Percentiles rank a stretch among this genome's conserved stretches.
These are phyloP conservation scores for Bombus terrestris DNA, from an alignment of 1,140 invertebrate species.

Conservation along the genomic window DNA sequence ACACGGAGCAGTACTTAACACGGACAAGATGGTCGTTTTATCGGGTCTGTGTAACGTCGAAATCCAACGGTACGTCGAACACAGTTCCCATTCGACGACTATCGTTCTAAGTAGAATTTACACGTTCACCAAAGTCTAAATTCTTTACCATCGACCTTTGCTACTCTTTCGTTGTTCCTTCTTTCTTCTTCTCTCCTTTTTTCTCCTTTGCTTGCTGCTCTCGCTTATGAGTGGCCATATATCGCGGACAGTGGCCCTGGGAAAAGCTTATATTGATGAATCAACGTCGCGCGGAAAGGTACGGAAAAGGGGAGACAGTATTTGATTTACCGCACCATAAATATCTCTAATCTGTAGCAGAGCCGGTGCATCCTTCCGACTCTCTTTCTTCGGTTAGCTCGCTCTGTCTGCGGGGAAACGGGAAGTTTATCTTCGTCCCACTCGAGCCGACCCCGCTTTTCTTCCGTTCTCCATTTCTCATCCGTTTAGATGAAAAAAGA, in stretches of 20 bases:
- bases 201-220: too few relatives aligned
- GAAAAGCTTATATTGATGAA: slow-evolving; percentile 68
- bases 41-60: slow-evolving; percentile 11
- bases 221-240: slow-evolving; percentile 32
- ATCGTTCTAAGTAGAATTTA: neutral
- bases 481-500: slow-evolving; percentile 20
- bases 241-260: slow-evolving; percentile 20
- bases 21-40: neutral
- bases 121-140: neutral
- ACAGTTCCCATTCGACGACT: slow-evolving; percentile 14
- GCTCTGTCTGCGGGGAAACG: neutral
- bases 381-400: slow-evolving; percentile 37
- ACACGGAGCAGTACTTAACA: slow-evolving; percentile 8
- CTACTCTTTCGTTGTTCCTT: neutral
- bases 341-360: slow-evolving; percentile 76
- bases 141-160: slow-evolving; percentile 13
- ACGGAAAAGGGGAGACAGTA: slow-evolving; percentile 63
- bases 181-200: neutral
- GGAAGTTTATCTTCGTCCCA: slow-evolving; percentile 17
- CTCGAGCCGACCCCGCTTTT: slow-evolving; percentile 41
- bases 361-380: slow-evolving; percentile 44
- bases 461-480: slow-evolving; percentile 58
- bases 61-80: slow-evolving; percentile 17
- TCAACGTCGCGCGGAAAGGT: slow-evolving; percentile 51
- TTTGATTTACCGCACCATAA: slow-evolving; percentile 77